Evolutionary conservation across 1,140 invertebrate genomes (phyloP), one percentile per base, ranked within the genome.

Genomic region (Zaprionus africanus): DNA sequence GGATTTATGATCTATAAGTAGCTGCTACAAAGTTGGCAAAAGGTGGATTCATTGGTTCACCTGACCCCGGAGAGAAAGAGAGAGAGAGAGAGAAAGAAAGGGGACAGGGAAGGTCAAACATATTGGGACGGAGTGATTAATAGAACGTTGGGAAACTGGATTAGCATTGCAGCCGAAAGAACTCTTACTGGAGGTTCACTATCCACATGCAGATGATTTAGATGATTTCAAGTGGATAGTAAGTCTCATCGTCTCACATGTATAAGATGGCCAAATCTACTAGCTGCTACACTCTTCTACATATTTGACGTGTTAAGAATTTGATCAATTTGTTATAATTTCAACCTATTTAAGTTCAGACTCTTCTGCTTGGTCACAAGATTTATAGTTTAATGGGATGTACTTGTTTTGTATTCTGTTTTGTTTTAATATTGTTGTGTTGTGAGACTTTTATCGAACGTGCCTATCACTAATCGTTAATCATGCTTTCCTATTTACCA

Each of bases 361-460:
- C 85, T 88, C 85, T 76, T 79, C 82, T 90, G 85, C 76, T 90
- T 88, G 85, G 85, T 88, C 85, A 90, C 85, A 90, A 85, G 75
- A 79, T 74, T 84, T 72, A 75, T 60, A 36, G 66, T 62, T 63
- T 34, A 60, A 56, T 76, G 60, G 34, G 26, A 24, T 62, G 13
- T 19, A 56, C n/a, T 56, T 61, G 38, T 56, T 13, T 69, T 34
- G 53, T 36, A 65, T 43, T 59, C 51, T 78, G 54, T 53, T 66
- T 54, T 38, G 1, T 22, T 17, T 38, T 49, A 54, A 38, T 54
- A 49, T 22, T 19, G 49, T 64, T 24, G 15, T 36, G n/a, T 38
- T 22, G 15, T 60, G 46, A 17, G 62, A 13, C 28, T 43, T 28
- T 41, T 38, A 28, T 36, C 41, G 49, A 59, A 60, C 63, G 61